Evolutionary conservation across 2,797 vertebrate species (phyloP), one percentile per base, ranked within the genome.

Genomic region (Nothura maculosa): DNA sequence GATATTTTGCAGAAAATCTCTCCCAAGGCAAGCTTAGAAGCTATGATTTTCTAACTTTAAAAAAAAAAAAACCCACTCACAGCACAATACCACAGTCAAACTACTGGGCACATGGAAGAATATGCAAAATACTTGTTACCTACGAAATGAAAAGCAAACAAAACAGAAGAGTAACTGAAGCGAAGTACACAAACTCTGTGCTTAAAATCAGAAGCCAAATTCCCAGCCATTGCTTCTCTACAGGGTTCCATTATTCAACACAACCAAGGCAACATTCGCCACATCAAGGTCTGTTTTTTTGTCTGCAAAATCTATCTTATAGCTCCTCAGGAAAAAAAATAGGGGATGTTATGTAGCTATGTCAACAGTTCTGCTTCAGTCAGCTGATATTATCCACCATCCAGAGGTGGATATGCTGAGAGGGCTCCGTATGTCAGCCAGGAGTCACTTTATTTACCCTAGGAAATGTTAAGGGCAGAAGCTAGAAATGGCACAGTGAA

Each of bases 201-300:
- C 36, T 84, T 48, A 67, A 1, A 1, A 73, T 50, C 69, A 76
- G 72, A 75, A 34, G 57, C 13, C 55, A 90, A 40, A 85, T 73
- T 86, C 43, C 87, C 87, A 85, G 27, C 19, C 86, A 22, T 3
- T 95, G 76, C 79, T 64, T 27, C 25, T 76, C 89, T 54, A 67
- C 81, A 67, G 30, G 25, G 25, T 15, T 84, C 47, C 27, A 55
- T 73, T 58, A 75, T 40, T 83, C 76, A 81, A 50, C 18, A 21
- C 9, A 10, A 36, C 40, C 40, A 34, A 57, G 43, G 52, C 74
- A 78, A 24, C 57, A 40, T 40, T 81, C 11, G 32, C 43, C 64
- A 88, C 81, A 81, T 58, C 38, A 88, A 87, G 88, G 69, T 84
- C 63, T 82, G 73, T 47, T 16, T 30, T 83, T 90, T 83, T 50